phyloP scores from a whole-genome alignment of 1,140 invertebrate species.

The Macrocentrus cingulum region DNA sequence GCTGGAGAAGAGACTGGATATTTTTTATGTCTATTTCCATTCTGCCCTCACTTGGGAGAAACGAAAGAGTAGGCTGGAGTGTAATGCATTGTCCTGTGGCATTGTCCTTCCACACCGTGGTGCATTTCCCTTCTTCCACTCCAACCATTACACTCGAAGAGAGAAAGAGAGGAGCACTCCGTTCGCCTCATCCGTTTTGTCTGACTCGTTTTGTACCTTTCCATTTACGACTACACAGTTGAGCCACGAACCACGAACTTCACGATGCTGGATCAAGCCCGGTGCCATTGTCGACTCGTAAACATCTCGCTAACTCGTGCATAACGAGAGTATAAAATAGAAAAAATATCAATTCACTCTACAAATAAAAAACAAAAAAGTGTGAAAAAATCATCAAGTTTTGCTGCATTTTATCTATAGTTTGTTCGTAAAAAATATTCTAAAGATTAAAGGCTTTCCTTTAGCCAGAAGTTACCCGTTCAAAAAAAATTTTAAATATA shows the following conservation, averaged over 20 bases:
- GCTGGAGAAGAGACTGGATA: not conserved
- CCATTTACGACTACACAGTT: not conserved
- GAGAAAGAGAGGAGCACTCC: not conserved
- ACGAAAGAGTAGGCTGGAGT: not conserved
- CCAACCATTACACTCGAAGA: conserved; percentile 1
- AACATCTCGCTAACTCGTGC: conserved; percentile 7
- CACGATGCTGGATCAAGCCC: not conserved
- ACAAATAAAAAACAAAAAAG: not conserved
- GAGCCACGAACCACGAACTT: not conserved
- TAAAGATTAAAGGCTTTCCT: no score
- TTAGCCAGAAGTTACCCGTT: no score
- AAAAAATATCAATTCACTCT: not conserved
- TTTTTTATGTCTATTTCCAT: conserved; percentile 7
- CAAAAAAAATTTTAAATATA: no score
- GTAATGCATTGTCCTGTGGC: conserved; percentile 8
- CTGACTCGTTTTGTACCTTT: conserved; percentile 7
- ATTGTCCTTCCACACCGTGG: conserved; percentile 11
- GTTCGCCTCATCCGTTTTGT: conserved; percentile 3
- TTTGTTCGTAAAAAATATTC: no score
- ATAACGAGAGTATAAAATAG: not conserved
- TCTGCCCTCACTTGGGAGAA: not conserved
- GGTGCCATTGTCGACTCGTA: not conserved
- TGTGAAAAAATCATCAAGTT: no score
- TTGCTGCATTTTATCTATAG: no score
- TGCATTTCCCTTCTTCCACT: not conserved